These are phyloP conservation scores for Benthosema pterotum DNA, from an alignment of 2,797 vertebrate species.

Conservation along the genomic window DNA sequence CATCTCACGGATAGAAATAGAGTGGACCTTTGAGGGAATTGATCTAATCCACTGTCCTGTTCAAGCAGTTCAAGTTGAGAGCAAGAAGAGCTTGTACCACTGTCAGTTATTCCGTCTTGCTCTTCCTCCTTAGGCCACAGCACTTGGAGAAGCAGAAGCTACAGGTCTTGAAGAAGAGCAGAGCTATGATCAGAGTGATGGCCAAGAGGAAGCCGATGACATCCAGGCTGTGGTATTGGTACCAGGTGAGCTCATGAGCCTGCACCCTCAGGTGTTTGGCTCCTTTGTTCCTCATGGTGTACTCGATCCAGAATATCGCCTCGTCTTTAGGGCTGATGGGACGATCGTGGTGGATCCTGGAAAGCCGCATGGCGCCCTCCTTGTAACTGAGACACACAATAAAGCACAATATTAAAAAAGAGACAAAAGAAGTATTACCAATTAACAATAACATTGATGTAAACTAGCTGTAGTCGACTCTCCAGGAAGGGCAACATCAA, in stretches of 20 bases:
- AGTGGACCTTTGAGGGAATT: too few species aligned
- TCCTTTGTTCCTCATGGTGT: slow-evolving; percentile 84
- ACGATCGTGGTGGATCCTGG: slow-evolving; percentile 83
- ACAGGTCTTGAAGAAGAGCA: slow-evolving; percentile 63
- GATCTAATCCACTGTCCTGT: too few species aligned
- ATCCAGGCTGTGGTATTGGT: slow-evolving; percentile 84
- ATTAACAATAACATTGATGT: too few species aligned
- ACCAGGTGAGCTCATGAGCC: slow-evolving; percentile 82
- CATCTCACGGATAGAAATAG: too few species aligned
- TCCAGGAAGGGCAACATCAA: too few species aligned
- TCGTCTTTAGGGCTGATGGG: slow-evolving; percentile 77
- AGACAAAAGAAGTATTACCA: too few species aligned
- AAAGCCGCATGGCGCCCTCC: slow-evolving; percentile 75
- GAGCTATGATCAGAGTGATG: slow-evolving; percentile 44
- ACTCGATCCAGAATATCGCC: slow-evolving; percentile 86
- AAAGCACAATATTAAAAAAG: too few species aligned
- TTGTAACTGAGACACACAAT: slow-evolving; percentile 77
- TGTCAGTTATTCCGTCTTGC: slow-evolving; percentile 61
- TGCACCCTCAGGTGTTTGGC: slow-evolving; percentile 83
- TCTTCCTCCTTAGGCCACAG: slow-evolving; percentile 54
- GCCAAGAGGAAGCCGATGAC: slow-evolving; percentile 75
- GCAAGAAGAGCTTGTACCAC: background rate
- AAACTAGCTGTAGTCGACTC: too few species aligned
- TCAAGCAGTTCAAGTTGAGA: too few species aligned
- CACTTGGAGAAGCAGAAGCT: slow-evolving; percentile 55